These are phyloP conservation scores for Gavialis gangeticus DNA, from an alignment of 2,113 vertebrate genomes.

Conservation along the genomic window DNA sequence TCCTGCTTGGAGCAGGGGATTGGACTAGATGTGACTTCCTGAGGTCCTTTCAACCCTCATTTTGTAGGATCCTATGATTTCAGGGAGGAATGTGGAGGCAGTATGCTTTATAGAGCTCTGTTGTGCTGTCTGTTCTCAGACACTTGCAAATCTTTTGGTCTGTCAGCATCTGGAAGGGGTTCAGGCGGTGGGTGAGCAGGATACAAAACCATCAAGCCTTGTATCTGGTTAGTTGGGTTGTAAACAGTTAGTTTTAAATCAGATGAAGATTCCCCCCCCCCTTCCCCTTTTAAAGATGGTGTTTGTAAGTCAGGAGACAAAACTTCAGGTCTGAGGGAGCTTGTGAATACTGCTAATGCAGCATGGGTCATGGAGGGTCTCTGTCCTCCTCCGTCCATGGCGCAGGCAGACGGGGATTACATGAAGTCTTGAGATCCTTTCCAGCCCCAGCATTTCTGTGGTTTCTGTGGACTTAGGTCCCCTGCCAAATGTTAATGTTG, in stretches of 20 bases:
- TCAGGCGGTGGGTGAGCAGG: fast-evolving
- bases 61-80: background rate
- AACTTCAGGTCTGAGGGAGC: fast-evolving
- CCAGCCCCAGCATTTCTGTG: fast-evolving
- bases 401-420: too few relatives aligned
- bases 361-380: background rate
- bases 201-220: fast-evolving
- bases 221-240: fast-evolving
- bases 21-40: too few relatives aligned
- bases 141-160: background rate
- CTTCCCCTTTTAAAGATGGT: background rate
- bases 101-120: background rate
- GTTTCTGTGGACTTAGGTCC: background rate
- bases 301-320: background rate
- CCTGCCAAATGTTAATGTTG: background rate
- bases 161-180: background rate
- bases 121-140: background rate
- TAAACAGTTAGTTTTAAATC: background rate
- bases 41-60: background rate
- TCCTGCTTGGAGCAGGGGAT: too few relatives aligned
- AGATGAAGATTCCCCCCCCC: background rate
- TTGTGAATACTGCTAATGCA: fast-evolving
- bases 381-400: too few relatives aligned
- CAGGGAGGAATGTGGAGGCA: background rate
- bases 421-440: background rate